A percentile compares a stretch with the other conserved stretches of the same genome.
Evolutionary conservation across 2,113 vertebrate genomes (phyloP).

Genomic region (Lichenostomus cassidix): DNA sequence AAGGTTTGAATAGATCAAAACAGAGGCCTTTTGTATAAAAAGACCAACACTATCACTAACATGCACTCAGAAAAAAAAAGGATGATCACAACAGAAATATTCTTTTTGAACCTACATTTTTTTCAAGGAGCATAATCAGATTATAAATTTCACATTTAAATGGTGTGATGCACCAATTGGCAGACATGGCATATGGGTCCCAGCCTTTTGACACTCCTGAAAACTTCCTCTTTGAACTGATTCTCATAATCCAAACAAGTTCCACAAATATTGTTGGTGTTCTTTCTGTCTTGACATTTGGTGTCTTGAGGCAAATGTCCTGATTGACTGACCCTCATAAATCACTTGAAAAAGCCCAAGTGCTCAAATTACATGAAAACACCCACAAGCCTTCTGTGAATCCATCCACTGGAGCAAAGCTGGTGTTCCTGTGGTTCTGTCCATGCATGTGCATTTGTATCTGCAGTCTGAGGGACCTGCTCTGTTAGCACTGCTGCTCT

Average conservation of each 20-base stretch:
- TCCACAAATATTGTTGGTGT: background rate
- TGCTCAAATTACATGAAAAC: background rate
- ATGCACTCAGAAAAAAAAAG: background rate
- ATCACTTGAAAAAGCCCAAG: background rate
- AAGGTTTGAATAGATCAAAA: constrained; percentile 2
- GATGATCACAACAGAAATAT: background rate
- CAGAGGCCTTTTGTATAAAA: background rate
- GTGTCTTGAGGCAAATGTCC: background rate
- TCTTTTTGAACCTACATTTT: background rate
- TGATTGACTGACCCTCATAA: background rate
- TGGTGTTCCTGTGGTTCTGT: background rate
- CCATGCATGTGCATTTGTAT: rapidly evolving
- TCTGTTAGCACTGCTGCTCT: background rate
- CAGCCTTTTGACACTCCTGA: background rate
- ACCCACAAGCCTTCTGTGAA: background rate
- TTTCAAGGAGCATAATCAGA: background rate
- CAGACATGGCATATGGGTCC: background rate
- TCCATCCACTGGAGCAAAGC: background rate
- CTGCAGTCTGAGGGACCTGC: background rate
- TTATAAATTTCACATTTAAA: constrained; percentile 22
- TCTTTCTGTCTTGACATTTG: background rate
- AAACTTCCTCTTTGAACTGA: background rate
- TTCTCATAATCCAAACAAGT: rapidly evolving
- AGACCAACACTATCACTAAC: background rate
- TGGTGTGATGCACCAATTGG: background rate